phyloP scores from a whole-genome alignment of 2,797 vertebrate genomes.

The Toxotes lorentzi region DNA sequence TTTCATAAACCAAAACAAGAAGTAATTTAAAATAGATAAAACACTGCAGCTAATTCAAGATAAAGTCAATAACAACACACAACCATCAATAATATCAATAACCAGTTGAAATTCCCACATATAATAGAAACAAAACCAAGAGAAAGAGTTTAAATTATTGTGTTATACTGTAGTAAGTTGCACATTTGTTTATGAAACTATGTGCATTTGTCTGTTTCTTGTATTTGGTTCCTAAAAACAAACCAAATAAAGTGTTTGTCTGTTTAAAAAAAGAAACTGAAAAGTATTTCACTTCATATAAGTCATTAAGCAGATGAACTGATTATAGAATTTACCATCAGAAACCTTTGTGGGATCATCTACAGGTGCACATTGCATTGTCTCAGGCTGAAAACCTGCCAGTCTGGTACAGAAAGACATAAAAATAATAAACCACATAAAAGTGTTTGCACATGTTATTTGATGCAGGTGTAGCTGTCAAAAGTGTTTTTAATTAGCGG shows the following conservation, averaged over 20 bases:
- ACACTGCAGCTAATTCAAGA: too few species aligned
- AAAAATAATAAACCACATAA: slow-evolving; percentile 13
- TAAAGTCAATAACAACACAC: too few species aligned
- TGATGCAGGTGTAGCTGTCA: slow-evolving; percentile 27
- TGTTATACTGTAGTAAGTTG: too few species aligned
- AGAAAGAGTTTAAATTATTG: background rate
- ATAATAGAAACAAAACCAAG: too few species aligned
- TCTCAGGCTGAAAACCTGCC: slow-evolving; percentile 10
- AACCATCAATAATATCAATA: background rate
- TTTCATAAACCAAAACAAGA: too few species aligned
- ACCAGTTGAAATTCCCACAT: background rate
- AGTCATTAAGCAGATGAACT: background rate
- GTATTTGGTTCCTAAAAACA: too few species aligned
- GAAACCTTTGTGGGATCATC: background rate
- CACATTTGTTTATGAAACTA: too few species aligned
- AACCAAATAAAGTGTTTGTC: background rate
- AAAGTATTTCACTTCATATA: too few species aligned
- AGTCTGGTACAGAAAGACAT: background rate
- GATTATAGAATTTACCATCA: background rate
- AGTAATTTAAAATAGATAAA: too few species aligned
- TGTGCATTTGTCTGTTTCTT: too few species aligned
- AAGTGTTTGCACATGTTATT: slow-evolving; percentile 56
- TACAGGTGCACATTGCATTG: slow-evolving; percentile 21
- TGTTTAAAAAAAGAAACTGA: too few species aligned
- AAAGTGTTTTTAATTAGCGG: slow-evolving; percentile 42